Evolutionary conservation across 2,888 invertebrate genomes (phyloP).

Genomic region (Hirtodrosophila alboralis): DNA sequence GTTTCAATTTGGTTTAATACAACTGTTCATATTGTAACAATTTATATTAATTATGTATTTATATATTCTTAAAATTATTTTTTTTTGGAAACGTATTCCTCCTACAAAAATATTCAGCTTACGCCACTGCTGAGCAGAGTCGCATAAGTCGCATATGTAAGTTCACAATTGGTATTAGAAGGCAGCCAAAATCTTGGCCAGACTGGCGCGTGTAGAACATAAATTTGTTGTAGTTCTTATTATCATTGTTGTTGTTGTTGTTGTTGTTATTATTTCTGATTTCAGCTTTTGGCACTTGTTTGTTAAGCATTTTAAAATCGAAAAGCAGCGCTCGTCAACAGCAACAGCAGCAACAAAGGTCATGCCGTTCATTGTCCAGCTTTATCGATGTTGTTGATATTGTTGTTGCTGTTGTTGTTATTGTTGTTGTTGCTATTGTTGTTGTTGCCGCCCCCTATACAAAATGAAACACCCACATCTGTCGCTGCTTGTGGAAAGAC

Average conservation of each 20-base stretch:
- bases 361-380: slow-evolving; percentile 68
- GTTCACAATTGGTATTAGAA: slow-evolving; percentile 12
- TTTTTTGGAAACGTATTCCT: no score
- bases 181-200: slow-evolving; percentile 29
- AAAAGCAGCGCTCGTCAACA: slow-evolving; percentile 54
- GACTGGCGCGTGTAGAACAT: slow-evolving; percentile 71
- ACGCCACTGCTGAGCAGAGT: background rate
- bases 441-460: slow-evolving; percentile 11
- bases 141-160: slow-evolving; percentile 1
- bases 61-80: no score
- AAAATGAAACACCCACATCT: slow-evolving; percentile 51
- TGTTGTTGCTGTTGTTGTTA: slow-evolving; percentile 9
- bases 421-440: slow-evolving; percentile 1
- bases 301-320: slow-evolving; percentile 67
- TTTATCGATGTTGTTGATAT: slow-evolving; percentile 7
- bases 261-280: slow-evolving; percentile 36
- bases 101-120: no score
- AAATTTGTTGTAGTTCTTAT: slow-evolving; percentile 53
- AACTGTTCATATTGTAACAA: no score
- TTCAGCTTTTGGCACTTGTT: slow-evolving; percentile 66
- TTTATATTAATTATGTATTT: no score
- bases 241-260: slow-evolving; percentile 21
- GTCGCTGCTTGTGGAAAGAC: slow-evolving; percentile 54
- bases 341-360: slow-evolving; percentile 54
- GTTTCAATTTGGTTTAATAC: no score